Conservation (phyloP, 2,888 invertebrate genomes). For the Eledona agricola region DNA sequence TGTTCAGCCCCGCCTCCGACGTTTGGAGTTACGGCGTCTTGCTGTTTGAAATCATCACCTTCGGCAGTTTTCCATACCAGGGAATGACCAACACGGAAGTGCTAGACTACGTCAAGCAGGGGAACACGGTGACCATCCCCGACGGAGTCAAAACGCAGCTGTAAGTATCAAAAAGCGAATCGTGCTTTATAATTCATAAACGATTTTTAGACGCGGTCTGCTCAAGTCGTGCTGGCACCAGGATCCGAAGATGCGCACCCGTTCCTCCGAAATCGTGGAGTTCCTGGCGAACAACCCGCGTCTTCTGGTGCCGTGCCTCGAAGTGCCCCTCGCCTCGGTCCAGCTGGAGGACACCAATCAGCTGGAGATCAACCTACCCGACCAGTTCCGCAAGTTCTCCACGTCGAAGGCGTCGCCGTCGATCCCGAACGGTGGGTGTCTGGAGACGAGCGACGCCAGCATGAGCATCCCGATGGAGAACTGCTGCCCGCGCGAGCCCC, state of each 20-base stretch:
- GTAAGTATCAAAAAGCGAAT: constrained; percentile 69
- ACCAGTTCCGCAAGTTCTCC: constrained; percentile 62
- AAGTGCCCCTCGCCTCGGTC: constrained; percentile 77
- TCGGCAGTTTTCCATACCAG: constrained; percentile 91
- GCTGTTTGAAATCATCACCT: constrained; percentile 88
- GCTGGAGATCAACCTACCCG: constrained; percentile 65
- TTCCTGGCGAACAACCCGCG: constrained; percentile 80
- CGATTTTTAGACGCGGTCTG: constrained; percentile 70
- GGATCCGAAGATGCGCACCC: constrained; percentile 75
- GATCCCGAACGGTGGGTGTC: constrained; percentile 35
- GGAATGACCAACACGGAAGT: constrained; percentile 88
- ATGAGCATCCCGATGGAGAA: constrained; percentile 54
- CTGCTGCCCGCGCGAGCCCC: constrained; percentile 57
- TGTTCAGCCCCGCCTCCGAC: constrained; percentile 87
- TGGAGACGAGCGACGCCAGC: constrained; percentile 19
- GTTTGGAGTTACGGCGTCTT: constrained; percentile 92
- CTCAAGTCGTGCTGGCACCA: constrained; percentile 83
- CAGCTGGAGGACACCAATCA: constrained; percentile 74
- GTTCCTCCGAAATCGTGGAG: constrained; percentile 82
- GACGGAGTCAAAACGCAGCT: constrained; percentile 80
- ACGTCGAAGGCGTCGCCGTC: constrained; percentile 53
- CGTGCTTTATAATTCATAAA: constrained; percentile 7
- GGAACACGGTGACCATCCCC: constrained; percentile 78
- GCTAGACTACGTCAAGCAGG: constrained; percentile 79
- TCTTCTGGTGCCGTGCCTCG: constrained; percentile 80